Evolutionary conservation across 2,888 invertebrate species (phyloP).

Genomic region (Mylabris sibirica): DNA sequence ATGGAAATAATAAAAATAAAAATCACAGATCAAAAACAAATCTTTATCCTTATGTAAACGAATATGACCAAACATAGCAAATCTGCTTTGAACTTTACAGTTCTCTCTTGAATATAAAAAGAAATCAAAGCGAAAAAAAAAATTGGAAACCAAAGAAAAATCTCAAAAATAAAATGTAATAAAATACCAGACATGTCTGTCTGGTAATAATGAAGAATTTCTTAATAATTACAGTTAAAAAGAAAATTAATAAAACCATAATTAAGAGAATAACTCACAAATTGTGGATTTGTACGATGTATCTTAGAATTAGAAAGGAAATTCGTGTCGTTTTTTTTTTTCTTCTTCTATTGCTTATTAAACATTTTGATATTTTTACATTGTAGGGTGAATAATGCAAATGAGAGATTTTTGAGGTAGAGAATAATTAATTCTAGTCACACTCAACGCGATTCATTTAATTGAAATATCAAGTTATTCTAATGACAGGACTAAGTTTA

Average conservation of each 20-base stretch:
- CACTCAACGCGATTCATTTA: background rate
- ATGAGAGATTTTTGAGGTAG: background rate
- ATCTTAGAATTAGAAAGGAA: background rate
- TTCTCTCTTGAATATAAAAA: background rate
- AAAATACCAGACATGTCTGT: background rate
- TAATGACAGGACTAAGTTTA: background rate
- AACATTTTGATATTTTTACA: background rate
- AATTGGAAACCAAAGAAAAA: background rate
- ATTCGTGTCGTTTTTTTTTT: no score
- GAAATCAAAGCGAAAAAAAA: background rate
- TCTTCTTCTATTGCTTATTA: no score
- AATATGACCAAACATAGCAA: slow-evolving; percentile 21
- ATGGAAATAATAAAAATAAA: slow-evolving; percentile 50
- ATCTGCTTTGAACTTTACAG: slow-evolving; percentile 13
- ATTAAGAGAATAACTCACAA: background rate
- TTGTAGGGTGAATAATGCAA: background rate
- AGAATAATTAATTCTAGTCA: slow-evolving; percentile 1
- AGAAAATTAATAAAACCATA: slow-evolving; percentile 3
- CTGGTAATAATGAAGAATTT: background rate
- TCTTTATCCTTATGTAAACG: slow-evolving; percentile 30
- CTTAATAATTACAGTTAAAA: background rate
- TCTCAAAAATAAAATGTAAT: background rate
- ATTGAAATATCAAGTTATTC: slow-evolving; percentile 9
- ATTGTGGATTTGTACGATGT: background rate
- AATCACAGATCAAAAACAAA: slow-evolving; percentile 49